These are phyloP conservation scores for Allophyes oxyacanthae DNA, from an alignment of 2,888 invertebrate genomes.

Conservation along the genomic window DNA sequence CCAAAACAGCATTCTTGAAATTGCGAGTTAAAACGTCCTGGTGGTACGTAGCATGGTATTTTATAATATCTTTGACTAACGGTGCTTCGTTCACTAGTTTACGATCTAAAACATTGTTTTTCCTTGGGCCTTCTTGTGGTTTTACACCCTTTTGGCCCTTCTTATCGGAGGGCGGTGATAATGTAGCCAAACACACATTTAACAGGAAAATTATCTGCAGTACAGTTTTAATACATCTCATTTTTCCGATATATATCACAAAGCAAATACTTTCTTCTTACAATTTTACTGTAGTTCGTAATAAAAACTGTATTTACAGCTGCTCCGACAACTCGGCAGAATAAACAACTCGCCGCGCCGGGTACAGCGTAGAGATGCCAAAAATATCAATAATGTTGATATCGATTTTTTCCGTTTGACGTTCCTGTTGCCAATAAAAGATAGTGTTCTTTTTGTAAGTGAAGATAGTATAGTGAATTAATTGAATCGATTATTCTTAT, in stretches of 20 bases:
- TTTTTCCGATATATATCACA: slow-evolving; percentile 53
- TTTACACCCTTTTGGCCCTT: slow-evolving; percentile 83
- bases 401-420: slow-evolving; percentile 47
- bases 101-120: slow-evolving; percentile 91
- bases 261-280: slow-evolving; percentile 11
- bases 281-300: slow-evolving; percentile 10
- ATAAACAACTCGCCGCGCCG: slow-evolving; percentile 38
- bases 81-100: slow-evolving; percentile 92
- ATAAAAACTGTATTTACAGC: slow-evolving; percentile 11
- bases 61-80: slow-evolving; percentile 92
- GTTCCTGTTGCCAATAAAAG: neutral
- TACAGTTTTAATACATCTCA: slow-evolving; percentile 76
- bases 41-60: slow-evolving; percentile 93
- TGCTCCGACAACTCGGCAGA: slow-evolving; percentile 5
- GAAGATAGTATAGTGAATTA: too few relatives aligned
- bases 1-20: slow-evolving; percentile 94
- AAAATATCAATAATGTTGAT: slow-evolving; percentile 39
- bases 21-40: slow-evolving; percentile 91
- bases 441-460: too few relatives aligned
- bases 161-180: slow-evolving; percentile 84
- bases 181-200: slow-evolving; percentile 80
- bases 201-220: slow-evolving; percentile 75
- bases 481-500: too few relatives aligned
- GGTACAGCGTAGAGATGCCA: slow-evolving; percentile 40
- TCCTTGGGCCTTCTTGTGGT: slow-evolving; percentile 89